phyloP scores from a whole-genome alignment of 2,113 vertebrate species.

The Anas platyrhynchos region DNA sequence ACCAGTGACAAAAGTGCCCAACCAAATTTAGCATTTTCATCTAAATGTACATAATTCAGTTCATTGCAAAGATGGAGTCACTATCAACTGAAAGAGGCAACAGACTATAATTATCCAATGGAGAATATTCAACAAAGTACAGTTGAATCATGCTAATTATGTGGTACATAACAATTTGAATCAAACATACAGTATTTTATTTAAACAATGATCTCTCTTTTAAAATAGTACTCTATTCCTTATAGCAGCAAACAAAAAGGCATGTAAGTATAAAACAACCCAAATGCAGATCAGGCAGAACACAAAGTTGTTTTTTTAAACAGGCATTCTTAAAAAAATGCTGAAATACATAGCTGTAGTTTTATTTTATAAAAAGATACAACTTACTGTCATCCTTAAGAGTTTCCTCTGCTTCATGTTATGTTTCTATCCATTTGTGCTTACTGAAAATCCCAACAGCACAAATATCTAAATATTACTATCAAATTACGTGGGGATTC shows the following conservation, averaged over 20 bases:
- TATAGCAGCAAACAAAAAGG: slow-evolving; percentile 71
- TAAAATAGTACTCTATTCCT: slow-evolving; percentile 31
- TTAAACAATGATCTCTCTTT: slow-evolving; percentile 3
- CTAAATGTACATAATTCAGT: neutral
- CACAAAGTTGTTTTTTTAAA: neutral
- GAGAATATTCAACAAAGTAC: neutral
- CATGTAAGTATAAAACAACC: slow-evolving; percentile 21
- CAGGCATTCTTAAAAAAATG: slow-evolving; percentile 5
- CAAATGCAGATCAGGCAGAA: neutral
- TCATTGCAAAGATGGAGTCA: neutral
- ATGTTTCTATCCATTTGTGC: neutral
- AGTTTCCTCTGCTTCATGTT: neutral
- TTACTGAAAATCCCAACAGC: neutral
- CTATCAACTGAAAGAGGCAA: neutral
- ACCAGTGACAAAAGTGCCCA: neutral
- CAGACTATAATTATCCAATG: neutral
- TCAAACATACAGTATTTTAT: slow-evolving; percentile 34
- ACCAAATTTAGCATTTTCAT: neutral
- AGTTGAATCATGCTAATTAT: neutral
- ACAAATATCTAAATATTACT: neutral
- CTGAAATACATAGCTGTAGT: neutral
- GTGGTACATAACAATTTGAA: neutral
- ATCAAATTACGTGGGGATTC: neutral
- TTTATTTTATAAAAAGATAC: slow-evolving; percentile 35
- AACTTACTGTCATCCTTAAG: neutral